Base-by-base conservation (phyloP, 2,888 invertebrate genomes). In the Caradrina kadenii region DNA sequence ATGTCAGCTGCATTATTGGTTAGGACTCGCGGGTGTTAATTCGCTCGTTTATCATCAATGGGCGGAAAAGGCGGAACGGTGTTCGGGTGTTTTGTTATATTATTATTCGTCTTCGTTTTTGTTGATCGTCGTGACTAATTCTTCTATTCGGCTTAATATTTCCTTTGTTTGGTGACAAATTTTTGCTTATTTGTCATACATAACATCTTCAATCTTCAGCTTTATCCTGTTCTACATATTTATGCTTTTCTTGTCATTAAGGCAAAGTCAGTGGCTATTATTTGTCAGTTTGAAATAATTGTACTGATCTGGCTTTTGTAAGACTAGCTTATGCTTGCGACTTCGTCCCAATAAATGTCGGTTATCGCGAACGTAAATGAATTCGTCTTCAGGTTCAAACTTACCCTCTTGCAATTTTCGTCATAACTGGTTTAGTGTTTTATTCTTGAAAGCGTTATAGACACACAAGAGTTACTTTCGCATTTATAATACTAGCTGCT, bases 1-100 rank as follows among this genome's bases (percentile, higher is more conserved):
- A 74, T 67, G 82, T 82, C 82, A 81, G 59, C 72, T 72, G 69
- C 83, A 79, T 76, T 83, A 80, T 83, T 66, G 82, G 73, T 69
- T 61, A 68, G 61, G 64, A 31, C 3, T 58, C 39, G 63, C 61
- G 67, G 59, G 55, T 74, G 73, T 62, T 76, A 80, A 80, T 80
- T 63, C 52, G 58, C 58, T 83, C 76, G 76, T 80, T 80, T 72
- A 70, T 82, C 75, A 83, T 67, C 68, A 55, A 72, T 70, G 49
- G 60, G 53, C 42, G 67, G 66, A 22, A 63, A 72, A 82, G 67
- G 60, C 52, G 42, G 58, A 69, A 35, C 31, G 62, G 56, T 53
- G 62, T 72, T 72, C 17, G 49, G 35, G 15, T 54, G 45, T 67
- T 65, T 55, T 69, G 64, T 69, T 54, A 54, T 52, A 31, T 31